These are phyloP conservation scores for Papilio glaucus DNA, from an alignment of 1,140 invertebrate genomes.

Conservation along the genomic window DNA sequence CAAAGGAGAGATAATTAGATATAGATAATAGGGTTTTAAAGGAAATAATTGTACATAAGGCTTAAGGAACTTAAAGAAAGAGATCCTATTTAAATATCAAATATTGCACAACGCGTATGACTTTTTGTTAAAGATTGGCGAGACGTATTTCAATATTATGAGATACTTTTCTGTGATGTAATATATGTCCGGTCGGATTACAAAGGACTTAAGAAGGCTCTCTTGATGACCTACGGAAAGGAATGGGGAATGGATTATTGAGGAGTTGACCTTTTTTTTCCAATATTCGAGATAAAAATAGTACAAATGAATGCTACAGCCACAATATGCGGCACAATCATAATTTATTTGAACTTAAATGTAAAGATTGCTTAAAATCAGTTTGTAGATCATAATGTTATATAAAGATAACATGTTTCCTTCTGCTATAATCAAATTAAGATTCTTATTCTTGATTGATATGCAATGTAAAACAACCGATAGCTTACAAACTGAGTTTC, in stretches of 20 bases:
- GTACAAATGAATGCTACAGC: constrained; percentile 31
- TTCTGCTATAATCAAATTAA: no score
- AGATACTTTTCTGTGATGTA: constrained; percentile 46
- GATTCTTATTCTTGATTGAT: no score
- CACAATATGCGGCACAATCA: constrained; percentile 3
- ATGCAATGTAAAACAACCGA: no score
- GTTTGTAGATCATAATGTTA: not conserved
- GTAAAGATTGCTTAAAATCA: not conserved
- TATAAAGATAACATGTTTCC: not conserved
- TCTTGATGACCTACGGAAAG: constrained; percentile 44
- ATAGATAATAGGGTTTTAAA: not conserved
- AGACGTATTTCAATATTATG: constrained; percentile 43
- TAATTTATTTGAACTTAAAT: constrained; percentile 8
- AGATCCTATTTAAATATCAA: constrained; percentile 13
- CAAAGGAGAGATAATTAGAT: no score
- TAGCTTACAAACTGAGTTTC: no score
- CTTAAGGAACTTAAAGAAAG: not conserved
- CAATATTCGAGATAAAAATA: constrained; percentile 38
- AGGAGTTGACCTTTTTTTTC: constrained; percentile 50
- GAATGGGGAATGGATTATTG: constrained; percentile 44
- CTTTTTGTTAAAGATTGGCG: constrained; percentile 41
- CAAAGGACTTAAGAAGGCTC: constrained; percentile 52
- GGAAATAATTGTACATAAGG: not conserved
- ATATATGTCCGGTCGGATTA: constrained; percentile 47
- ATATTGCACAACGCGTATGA: not conserved